A percentile compares a stretch with the other conserved stretches of the same genome.
Conservation (phyloP, 2,888 invertebrate genomes). For the Linhomoeus sp. region DNA sequence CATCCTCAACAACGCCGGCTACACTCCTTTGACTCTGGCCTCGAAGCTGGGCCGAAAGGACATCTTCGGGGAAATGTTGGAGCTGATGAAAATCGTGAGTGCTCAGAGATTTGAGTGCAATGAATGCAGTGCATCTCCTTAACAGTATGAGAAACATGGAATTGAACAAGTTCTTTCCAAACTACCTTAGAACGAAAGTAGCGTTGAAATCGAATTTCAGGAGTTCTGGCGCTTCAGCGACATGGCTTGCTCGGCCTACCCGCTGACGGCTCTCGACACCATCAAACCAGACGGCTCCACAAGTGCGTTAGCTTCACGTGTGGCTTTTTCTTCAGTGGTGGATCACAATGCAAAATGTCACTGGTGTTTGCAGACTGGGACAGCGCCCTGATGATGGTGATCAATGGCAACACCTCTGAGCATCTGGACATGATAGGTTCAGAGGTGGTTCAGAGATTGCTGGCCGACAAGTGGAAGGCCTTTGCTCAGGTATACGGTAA, state of each 20-base stretch:
- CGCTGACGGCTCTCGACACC: conserved; percentile 83
- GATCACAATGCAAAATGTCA: too few species aligned
- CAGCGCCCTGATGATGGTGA: conserved; percentile 85
- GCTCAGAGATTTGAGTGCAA: not conserved
- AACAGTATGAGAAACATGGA: too few species aligned
- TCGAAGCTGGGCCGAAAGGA: conserved; percentile 86
- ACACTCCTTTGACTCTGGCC: conserved; percentile 84
- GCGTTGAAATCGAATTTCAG: conserved; percentile 45
- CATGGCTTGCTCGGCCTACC: conserved; percentile 92
- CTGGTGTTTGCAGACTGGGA: conserved; percentile 84
- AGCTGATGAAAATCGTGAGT: conserved; percentile 42
- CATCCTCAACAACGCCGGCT: conserved; percentile 62
- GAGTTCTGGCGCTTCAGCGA: conserved; percentile 98
- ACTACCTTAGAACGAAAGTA: too few species aligned
- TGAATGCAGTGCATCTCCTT: too few species aligned
- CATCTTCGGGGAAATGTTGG: conserved; percentile 93
- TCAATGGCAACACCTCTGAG: conserved; percentile 88
- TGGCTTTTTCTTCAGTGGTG: too few species aligned
- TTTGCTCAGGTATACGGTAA: conserved; percentile 65
- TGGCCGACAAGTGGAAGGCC: conserved; percentile 98
- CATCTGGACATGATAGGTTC: conserved; percentile 97
- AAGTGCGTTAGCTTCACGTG: conserved; percentile 47
- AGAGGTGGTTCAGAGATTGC: conserved; percentile 80
- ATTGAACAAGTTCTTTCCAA: too few species aligned
- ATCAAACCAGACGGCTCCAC: conserved; percentile 79